These are phyloP conservation scores for Trinectes maculatus DNA, from an alignment of 2,113 vertebrate species.

Conservation along the genomic window DNA sequence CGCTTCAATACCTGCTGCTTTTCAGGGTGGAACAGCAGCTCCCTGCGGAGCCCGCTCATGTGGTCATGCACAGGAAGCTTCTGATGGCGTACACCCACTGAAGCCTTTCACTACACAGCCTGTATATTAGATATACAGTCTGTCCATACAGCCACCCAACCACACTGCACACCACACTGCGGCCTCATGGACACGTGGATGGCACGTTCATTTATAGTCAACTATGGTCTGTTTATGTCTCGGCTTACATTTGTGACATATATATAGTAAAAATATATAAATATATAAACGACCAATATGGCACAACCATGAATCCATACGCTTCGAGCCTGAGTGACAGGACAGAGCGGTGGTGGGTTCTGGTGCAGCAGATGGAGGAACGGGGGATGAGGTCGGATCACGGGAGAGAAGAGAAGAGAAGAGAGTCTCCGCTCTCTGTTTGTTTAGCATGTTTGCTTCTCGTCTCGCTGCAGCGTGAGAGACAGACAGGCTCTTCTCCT, in stretches of 20 bases:
- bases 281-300: not conserved
- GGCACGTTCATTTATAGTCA: not conserved
- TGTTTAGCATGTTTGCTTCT: constrained; percentile 83
- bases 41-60: constrained; percentile 33
- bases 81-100: constrained; percentile 44
- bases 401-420: too few relatives aligned
- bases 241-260: not conserved
- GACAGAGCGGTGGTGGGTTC: not conserved
- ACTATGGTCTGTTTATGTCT: not conserved
- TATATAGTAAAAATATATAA: not conserved
- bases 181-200: not conserved
- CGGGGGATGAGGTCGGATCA: constrained; percentile 31
- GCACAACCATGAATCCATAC: not conserved
- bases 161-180: not conserved
- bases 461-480: constrained; percentile 40
- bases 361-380: constrained; percentile 41
- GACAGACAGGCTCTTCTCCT: constrained; percentile 2
- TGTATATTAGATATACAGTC: too few relatives aligned
- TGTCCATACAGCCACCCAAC: not conserved
- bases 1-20: constrained; percentile 54
- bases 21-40: constrained; percentile 49
- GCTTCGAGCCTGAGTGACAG: not conserved
- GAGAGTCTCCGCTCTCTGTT: constrained; percentile 72
- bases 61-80: constrained; percentile 40
- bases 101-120: constrained; percentile 27